Percentiles rank a stretch among this genome's conserved stretches.
Evolutionary conservation across 2,113 vertebrate species (phyloP).

Genomic region (Elgaria multicarinata): DNA sequence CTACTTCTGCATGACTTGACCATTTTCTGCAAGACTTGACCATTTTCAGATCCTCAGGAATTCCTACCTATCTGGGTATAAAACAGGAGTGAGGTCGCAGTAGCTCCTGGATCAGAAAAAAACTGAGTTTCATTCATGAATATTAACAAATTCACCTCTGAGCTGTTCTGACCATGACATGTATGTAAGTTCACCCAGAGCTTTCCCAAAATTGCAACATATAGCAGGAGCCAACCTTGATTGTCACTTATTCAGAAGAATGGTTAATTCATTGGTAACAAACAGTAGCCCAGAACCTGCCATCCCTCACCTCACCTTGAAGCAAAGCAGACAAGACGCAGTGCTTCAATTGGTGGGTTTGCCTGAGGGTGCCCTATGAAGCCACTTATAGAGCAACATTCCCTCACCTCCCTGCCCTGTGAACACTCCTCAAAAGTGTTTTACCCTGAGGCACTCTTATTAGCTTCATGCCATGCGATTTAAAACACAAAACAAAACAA

Average conservation of each 20-base stretch:
- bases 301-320: neutral
- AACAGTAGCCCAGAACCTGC: neutral
- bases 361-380: neutral
- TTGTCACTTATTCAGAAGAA: neutral
- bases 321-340: neutral
- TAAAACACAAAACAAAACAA: neutral
- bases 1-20: neutral
- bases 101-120: neutral
- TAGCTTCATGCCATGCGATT: neutral
- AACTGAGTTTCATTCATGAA: neutral
- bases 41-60: neutral
- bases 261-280: neutral
- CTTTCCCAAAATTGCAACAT: neutral
- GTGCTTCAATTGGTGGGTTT: neutral
- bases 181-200: neutral
- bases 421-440: neutral
- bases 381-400: neutral
- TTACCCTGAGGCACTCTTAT: neutral
- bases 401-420: too few species aligned
- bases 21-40: neutral
- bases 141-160: neutral
- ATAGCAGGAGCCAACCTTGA: neutral
- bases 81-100: neutral
- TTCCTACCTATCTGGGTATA: neutral
- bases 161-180: neutral